Evolutionary conservation across 2,113 vertebrate species (phyloP), one percentile per base, ranked within the genome.

Genomic region (Poecilia latipinna): DNA sequence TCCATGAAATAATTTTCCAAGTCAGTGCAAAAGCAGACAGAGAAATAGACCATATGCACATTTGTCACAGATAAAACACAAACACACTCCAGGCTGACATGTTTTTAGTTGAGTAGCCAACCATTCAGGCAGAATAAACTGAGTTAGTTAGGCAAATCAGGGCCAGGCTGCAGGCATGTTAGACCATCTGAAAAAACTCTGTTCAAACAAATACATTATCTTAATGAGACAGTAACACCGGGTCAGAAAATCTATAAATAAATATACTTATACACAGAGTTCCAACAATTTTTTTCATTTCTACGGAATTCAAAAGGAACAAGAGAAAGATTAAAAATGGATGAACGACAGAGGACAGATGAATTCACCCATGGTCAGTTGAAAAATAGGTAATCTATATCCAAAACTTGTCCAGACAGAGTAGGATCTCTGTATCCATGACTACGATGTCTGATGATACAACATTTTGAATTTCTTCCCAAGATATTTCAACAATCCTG

Each of bases 81-180:
- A 75, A 77, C 48, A 79, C 78, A 73, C 65, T 78, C 35, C 29
- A 65, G 69, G 72, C 72, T 65, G 31, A 12, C 66, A 39, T 77
- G 62, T 75, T 81, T 84, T 74, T 70, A 88, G 77, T 72, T 57
- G 79, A 88, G 77, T 63, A 75, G 74, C 57, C 24, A 44, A 78
- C 66, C 44, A 66, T 78, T 90, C 82, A 75, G 90, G 87, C 85
- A 86, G 87, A 91, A 91, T 70, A 64, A 70, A 68, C 44, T 12
- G 61, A 61, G 69, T 64, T 11, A 82, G 63, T 80, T 57, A 73
- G 72, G 72, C 62, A 64, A 63, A 70, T 13, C 2, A 4, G 22
- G 77, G 79, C 71, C 64, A 80, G 69, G 66, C 74, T 87, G 64
- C 63, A 72, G 86, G 88, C 88, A 1, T 71, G 68, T 80, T 61